Evolutionary conservation across 1,140 invertebrate genomes (phyloP).

Genomic region (Sycophila sp.): DNA sequence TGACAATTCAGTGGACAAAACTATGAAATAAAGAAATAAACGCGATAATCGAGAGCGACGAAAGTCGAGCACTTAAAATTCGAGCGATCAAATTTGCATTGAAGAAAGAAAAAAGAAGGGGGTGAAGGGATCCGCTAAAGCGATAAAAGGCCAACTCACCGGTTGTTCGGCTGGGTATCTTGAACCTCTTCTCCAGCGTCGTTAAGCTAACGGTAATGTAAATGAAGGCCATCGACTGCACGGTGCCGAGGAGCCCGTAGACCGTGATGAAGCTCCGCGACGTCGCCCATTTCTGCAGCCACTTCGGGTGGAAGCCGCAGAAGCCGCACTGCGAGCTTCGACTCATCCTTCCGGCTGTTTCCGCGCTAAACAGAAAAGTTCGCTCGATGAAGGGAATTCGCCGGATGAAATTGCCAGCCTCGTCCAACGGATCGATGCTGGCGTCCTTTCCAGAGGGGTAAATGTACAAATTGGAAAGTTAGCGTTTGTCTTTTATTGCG

Average conservation of each 20-base stretch:
- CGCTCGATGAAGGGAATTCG: too few relatives aligned
- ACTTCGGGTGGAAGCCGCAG: conserved; percentile 70
- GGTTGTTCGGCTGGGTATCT: conserved; percentile 76
- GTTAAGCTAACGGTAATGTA: conserved; percentile 76
- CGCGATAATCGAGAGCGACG: too few relatives aligned
- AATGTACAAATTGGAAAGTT: too few relatives aligned
- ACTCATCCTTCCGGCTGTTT: conserved; percentile 52
- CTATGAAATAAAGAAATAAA: too few relatives aligned
- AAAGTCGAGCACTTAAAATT: too few relatives aligned
- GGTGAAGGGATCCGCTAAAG: neutral
- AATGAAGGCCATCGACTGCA: conserved; percentile 77
- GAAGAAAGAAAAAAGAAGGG: neutral
- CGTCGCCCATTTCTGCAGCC: conserved; percentile 72
- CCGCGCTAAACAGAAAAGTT: neutral
- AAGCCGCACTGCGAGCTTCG: conserved; percentile 68
- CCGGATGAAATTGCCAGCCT: too few relatives aligned
- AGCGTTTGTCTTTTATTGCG: too few relatives aligned
- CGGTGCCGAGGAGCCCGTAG: conserved; percentile 74
- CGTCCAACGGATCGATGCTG: too few relatives aligned
- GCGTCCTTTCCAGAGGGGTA: too few relatives aligned
- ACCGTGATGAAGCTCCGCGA: conserved; percentile 72
- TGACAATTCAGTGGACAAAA: too few relatives aligned
- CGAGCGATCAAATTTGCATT: too few relatives aligned
- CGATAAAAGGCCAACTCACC: conserved; percentile 61
- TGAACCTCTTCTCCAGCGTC: conserved; percentile 78